Base-by-base conservation (phyloP, 2,888 invertebrate genomes). In the Acrobeloides nanus region DNA sequence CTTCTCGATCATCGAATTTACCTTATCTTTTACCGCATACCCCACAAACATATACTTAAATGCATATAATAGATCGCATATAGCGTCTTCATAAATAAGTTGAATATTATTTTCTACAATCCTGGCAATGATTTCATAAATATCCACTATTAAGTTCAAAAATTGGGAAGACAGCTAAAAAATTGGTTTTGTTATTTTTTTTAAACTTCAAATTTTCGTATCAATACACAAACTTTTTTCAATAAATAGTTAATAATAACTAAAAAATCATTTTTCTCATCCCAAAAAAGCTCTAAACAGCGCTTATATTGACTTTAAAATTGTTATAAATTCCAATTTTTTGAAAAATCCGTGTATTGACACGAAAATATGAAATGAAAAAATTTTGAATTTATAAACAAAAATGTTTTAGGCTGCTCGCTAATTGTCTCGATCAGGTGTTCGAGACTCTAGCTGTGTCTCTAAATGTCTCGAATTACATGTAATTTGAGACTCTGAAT, bases 1-100 rank as follows among this genome's bases (percentile, higher is more conserved):
- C 8, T 15, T n/a, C n/a, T n/a, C 18, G 23, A 17, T 25, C 18
- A 44, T 44, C 15, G 45, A 40, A 15, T 46, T 27, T 32, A 37
- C 45, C 10, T 35, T 44, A 20, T 44, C 44, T 17, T 75, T 75
- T 33, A 76, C 74, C 3, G 74, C 73, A 54, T 78, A 77, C 3
- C 78, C 78, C 5, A 77, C 76, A 64, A 75, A 77, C 74, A 76
- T 76, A 68, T 79, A 79, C 62, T 78, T 79, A 57, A 78, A 74
- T 62, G 78, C 77, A 59, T 78, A 77, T 15, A 72, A 54, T 3
- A 72, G 41, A 44, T 72, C 72, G 44, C 68, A 67, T 21, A 72
- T 42, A 7, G 57, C 54, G 38, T 62, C 57, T 47, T 68, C 60
- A 34, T 58, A 57, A 12, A 48, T 18, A 10, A 60, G 24, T 26